Percentiles rank a stretch among this genome's conserved stretches.
phyloP scores from a whole-genome alignment of 2,113 vertebrate genomes.

The Prochilodus magdalenae region DNA sequence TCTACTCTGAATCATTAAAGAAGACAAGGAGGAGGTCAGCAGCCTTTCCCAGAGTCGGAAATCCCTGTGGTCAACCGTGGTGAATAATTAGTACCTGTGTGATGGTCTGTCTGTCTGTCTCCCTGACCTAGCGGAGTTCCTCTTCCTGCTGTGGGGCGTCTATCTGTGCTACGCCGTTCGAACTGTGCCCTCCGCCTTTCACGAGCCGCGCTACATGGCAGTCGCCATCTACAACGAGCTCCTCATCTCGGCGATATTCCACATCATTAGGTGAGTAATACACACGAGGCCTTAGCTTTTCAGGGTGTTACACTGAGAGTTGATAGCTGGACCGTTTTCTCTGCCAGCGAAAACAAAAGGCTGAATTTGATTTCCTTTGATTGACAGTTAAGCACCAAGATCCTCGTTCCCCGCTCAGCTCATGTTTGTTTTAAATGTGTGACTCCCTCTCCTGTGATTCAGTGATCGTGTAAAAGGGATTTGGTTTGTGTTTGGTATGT shows the following conservation, averaged over 20 bases:
- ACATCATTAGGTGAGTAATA: conserved; percentile 87
- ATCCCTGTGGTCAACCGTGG: conserved; percentile 15
- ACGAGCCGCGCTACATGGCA: conserved; percentile 97
- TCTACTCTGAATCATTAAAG: background rate
- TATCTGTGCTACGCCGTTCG: conserved; percentile 97
- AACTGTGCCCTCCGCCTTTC: conserved; percentile 94
- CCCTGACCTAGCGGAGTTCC: conserved; percentile 88
- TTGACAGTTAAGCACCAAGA: background rate
- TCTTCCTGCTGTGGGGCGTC: conserved; percentile 97
- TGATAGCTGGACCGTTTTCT: too few relatives aligned
- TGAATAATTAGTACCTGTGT: conserved; percentile 41
- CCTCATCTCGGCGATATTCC: conserved; percentile 94
- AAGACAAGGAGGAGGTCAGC: conserved; percentile 7
- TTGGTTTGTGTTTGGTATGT: background rate
- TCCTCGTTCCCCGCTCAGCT: background rate
- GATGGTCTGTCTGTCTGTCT: conserved; percentile 40
- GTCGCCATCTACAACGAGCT: conserved; percentile 98
- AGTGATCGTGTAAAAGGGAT: conserved; percentile 10
- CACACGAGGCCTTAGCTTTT: too few relatives aligned
- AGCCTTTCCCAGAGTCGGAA: background rate
- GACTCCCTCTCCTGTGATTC: background rate
- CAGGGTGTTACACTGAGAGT: too few relatives aligned
- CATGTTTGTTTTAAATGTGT: conserved; percentile 3
- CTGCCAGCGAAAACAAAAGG: too few relatives aligned
- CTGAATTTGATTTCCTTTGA: too few relatives aligned